A percentile compares a stretch with the other conserved stretches of the same genome.
These are phyloP conservation scores for Stenchaetothrips biformis DNA, from an alignment of 2,888 invertebrate species.

Conservation along the genomic window DNA sequence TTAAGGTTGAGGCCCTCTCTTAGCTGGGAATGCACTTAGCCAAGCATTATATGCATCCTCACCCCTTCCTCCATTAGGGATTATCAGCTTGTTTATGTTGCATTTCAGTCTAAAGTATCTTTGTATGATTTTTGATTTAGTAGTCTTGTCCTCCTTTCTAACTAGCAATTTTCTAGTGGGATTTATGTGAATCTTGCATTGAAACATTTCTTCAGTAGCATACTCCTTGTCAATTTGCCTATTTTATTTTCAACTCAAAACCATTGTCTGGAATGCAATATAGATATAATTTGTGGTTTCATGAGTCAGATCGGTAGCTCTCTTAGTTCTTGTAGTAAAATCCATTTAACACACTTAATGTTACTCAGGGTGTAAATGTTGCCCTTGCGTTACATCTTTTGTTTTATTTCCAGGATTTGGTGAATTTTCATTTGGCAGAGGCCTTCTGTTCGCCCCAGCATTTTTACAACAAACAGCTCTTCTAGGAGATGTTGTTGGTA, in stretches of 20 bases:
- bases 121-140: not conserved
- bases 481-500: not conserved
- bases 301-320: not conserved
- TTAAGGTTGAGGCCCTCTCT: not conserved
- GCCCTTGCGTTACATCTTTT: not conserved
- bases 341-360: not conserved
- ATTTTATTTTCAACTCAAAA: not conserved
- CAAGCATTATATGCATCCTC: not conserved
- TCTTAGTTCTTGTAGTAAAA: not conserved
- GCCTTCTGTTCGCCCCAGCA: conserved; percentile 14
- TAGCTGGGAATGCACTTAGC: no score
- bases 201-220: no score
- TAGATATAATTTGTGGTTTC: not conserved
- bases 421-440: not conserved
- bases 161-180: not conserved
- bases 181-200: no score
- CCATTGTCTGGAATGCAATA: not conserved
- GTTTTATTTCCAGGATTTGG: not conserved
- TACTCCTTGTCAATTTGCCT: not conserved
- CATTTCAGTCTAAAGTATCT: not conserved
- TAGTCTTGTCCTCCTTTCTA: not conserved
- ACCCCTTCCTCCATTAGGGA: not conserved
- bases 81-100: not conserved
- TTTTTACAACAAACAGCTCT: not conserved
- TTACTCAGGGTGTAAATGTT: not conserved